Conservation (phyloP, 2,797 vertebrate genomes). For the Enoplosus armatus region DNA sequence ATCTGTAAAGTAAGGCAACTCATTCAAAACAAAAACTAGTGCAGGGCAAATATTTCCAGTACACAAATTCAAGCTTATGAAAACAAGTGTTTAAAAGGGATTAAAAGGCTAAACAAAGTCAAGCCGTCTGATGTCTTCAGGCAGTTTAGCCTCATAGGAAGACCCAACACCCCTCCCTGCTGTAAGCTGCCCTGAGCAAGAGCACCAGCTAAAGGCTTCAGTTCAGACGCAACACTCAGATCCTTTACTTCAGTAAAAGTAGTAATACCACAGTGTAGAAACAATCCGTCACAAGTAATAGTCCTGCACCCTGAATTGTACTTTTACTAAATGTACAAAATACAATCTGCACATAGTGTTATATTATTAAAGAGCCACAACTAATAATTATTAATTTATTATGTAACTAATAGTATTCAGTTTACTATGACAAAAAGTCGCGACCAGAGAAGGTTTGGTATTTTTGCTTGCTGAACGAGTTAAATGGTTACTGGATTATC, state of each 20-base stretch:
- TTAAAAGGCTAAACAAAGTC: slow-evolving; percentile 15
- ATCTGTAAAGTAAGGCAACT: neutral
- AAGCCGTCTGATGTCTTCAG: neutral
- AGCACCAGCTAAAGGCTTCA: neutral
- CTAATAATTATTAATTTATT: no score
- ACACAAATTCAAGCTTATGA: neutral
- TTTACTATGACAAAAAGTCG: neutral
- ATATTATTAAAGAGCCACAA: no score
- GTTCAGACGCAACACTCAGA: neutral
- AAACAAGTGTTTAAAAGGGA: slow-evolving; percentile 10
- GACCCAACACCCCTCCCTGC: neutral
- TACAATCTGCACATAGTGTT: no score
- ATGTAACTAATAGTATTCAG: no score
- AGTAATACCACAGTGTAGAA: neutral
- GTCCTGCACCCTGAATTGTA: neutral
- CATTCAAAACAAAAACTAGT: neutral
- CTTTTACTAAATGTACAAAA: no score
- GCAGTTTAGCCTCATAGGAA: neutral
- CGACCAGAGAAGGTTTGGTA: neutral
- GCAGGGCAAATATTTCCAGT: neutral
- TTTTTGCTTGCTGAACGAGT: neutral
- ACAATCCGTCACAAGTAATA: neutral
- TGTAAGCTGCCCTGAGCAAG: neutral
- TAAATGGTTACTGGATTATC: neutral
- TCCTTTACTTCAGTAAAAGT: neutral